These are phyloP conservation scores for Telmatochromis brichardi DNA, from an alignment of 2,113 vertebrate species.

Conservation along the genomic window DNA sequence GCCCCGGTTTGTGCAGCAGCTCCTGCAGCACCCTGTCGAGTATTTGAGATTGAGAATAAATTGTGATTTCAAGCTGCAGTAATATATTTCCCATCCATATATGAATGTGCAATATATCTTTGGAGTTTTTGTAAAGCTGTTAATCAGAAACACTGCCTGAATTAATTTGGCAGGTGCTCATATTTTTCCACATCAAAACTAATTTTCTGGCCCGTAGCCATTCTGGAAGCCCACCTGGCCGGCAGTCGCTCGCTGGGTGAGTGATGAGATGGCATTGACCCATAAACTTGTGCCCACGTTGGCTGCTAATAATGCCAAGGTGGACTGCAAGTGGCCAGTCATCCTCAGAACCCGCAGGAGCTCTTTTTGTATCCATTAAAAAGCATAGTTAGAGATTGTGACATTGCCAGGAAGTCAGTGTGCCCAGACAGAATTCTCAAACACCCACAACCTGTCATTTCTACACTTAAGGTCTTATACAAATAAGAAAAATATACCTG, in stretches of 20 bases:
- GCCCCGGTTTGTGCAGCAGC: background rate
- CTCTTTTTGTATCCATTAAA: background rate
- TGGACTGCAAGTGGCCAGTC: background rate
- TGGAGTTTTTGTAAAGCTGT: background rate
- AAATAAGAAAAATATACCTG: background rate
- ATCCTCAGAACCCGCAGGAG: background rate
- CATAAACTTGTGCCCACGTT: background rate
- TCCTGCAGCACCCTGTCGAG: background rate
- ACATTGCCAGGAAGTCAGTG: background rate
- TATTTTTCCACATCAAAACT: background rate
- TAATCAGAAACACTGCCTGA: background rate
- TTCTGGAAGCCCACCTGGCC: background rate
- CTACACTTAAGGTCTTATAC: background rate
- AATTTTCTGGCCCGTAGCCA: conserved; percentile 6
- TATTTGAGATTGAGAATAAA: background rate
- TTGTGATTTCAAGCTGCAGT: background rate
- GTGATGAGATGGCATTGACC: conserved; percentile 5
- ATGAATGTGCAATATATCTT: background rate
- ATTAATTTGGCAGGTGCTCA: conserved; percentile 23
- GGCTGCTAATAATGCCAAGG: background rate
- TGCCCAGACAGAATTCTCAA: background rate
- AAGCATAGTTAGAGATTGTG: background rate
- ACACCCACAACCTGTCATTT: background rate
- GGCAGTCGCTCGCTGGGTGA: background rate
- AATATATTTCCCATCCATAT: background rate